Evolutionary conservation across 1,140 invertebrate genomes (phyloP).

Genomic region (Whitmania pigra): DNA sequence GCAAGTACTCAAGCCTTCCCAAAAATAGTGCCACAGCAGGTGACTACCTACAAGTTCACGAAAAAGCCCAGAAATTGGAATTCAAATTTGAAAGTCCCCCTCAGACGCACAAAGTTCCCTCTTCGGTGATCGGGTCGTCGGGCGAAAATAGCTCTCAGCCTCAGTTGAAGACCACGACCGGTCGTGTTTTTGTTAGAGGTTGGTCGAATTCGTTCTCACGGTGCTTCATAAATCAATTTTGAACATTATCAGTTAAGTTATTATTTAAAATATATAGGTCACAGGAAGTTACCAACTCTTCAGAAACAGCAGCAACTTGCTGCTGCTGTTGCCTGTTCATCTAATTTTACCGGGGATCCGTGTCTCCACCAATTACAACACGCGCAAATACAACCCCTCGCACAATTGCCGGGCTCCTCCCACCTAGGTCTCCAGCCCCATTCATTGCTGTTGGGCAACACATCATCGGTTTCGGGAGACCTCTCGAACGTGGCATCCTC

Average conservation of each 20-base stretch:
- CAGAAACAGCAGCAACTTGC: conserved; percentile 9
- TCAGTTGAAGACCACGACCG: neutral
- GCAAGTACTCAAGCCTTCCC: too few species aligned
- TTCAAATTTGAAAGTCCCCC: conserved; percentile 8
- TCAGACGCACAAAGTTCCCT: neutral
- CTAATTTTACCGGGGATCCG: neutral
- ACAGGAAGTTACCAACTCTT: conserved; percentile 12
- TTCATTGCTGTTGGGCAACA: too few species aligned
- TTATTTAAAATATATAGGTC: neutral
- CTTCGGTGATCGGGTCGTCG: neutral
- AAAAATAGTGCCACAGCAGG: too few species aligned
- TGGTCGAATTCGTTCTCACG: neutral
- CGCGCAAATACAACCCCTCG: neutral
- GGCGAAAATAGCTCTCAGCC: neutral
- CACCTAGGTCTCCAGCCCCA: neutral
- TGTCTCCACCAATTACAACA: conserved; percentile 2
- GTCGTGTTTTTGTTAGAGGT: conserved; percentile 13
- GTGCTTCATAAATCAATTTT: neutral
- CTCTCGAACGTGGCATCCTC: too few species aligned
- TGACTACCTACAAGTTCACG: too few species aligned
- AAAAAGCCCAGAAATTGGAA: neutral
- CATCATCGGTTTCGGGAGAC: too few species aligned
- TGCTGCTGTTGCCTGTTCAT: conserved; percentile 4
- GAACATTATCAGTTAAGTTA: neutral
- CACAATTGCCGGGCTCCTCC: neutral